Evolutionary conservation across 1,140 invertebrate species (phyloP), one percentile per base, ranked within the genome.

Genomic region (Drosophila kohkoa): DNA sequence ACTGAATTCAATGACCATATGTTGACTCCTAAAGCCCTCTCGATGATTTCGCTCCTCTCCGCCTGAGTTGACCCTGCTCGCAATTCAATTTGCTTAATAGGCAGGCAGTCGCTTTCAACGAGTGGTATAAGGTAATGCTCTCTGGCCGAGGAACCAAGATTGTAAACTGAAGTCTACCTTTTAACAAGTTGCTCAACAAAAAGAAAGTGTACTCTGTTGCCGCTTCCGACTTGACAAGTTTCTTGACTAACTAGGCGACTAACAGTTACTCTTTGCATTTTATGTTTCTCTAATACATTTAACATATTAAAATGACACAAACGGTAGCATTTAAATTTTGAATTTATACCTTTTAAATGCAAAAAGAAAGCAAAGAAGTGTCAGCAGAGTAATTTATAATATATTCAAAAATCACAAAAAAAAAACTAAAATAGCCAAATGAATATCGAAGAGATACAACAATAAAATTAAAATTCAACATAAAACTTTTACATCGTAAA

Each of bases 21-120:
- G 57, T 72, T 49, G 13, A 13, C 52, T 51, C 32, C 32, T 6
- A 13, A 6, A 48, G 13, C 43, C 63, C 30, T 28, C 16, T 57
- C 51, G 13, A 16, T 11, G 30, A 30, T 49, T 55, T 11, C 13
- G 6, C 48, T 4, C 7, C 7, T 67, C 43, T 11, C 3, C 3
- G 13, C 28, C 30, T 13, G 46, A 59, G 15, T 38, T 68, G 55
- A 11, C 10, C 10, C n/a, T 5, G 20, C 41, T 55, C 32, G 15
- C 58, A 58, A 60, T 63, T 75, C 72, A 75, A 75, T 75, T 75
- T 75, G 66, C 51, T 57, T 70, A 75, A 75, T 69, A 63, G 72
- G 16, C 45, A 57, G 72, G 10, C 45, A 48, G n/a, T 20, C 10
- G 13, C 1, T 72, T 41, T 38, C 35, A 38, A 38, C 35, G 35